These are phyloP conservation scores for Paralichthys olivaceus DNA, from an alignment of 2,113 vertebrate species.

Conservation along the genomic window DNA sequence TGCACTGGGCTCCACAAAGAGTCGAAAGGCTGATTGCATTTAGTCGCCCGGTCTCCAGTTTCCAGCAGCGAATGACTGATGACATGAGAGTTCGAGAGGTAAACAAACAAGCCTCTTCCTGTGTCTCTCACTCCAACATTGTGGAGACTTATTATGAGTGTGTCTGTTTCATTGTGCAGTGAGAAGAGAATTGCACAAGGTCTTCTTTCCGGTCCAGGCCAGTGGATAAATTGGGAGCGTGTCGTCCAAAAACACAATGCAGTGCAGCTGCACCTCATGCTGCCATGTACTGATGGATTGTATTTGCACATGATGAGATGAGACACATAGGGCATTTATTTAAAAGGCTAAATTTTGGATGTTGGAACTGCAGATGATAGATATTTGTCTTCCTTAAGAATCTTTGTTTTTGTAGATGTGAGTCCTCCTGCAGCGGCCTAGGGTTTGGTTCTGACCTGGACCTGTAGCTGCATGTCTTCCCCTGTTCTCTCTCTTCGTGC, in stretches of 20 bases:
- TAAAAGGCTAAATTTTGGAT: too few species aligned
- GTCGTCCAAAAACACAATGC: neutral
- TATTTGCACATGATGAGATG: neutral
- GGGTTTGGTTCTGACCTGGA: too few species aligned
- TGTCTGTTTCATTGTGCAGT: neutral
- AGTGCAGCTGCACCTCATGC: neutral
- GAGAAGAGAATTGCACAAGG: neutral
- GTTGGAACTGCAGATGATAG: too few species aligned
- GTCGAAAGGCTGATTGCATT: slow-evolving; percentile 14
- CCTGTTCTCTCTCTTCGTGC: too few species aligned
- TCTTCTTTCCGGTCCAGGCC: neutral
- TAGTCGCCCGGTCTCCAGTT: slow-evolving; percentile 19
- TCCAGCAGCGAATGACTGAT: slow-evolving; percentile 24
- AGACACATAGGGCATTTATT: too few species aligned
- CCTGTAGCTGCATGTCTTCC: too few species aligned
- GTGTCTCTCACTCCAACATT: neutral
- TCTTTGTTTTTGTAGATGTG: too few species aligned
- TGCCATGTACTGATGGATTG: neutral
- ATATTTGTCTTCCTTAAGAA: too few species aligned
- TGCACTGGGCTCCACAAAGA: slow-evolving; percentile 6
- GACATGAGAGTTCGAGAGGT: slow-evolving; percentile 5
- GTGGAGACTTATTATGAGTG: neutral
- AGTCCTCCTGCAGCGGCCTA: too few species aligned
- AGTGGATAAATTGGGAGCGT: too few species aligned
- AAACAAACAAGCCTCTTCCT: slow-evolving; percentile 10